phyloP scores from a whole-genome alignment of 2,113 vertebrate species.

The Cochlearius cochlearius region DNA sequence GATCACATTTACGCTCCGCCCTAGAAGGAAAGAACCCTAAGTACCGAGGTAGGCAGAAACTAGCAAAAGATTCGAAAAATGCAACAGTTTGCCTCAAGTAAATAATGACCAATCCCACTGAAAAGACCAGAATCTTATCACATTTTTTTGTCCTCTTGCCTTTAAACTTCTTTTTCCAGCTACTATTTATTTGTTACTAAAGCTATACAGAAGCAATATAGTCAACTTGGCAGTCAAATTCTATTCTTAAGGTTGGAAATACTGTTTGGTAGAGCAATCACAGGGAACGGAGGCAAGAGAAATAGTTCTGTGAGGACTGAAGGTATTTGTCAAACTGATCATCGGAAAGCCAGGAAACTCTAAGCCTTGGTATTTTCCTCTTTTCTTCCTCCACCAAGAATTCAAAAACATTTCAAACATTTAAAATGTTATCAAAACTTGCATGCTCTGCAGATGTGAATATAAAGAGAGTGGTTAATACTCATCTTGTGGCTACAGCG shows the following conservation, averaged over 20 bases:
- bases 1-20: accelerated
- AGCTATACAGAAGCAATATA: not conserved
- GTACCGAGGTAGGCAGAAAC: not conserved
- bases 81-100: not conserved
- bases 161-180: not conserved
- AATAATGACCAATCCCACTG: not conserved
- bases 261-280: not conserved
- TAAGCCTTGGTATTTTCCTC: not conserved
- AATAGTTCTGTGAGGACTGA: not conserved
- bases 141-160: not conserved
- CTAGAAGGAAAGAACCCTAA: not conserved
- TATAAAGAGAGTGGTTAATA: not conserved
- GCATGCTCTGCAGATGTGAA: not conserved
- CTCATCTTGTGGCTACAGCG: not conserved
- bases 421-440: not conserved
- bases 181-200: not conserved
- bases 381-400: not conserved
- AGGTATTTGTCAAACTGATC: not conserved
- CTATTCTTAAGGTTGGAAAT: not conserved
- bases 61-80: not conserved
- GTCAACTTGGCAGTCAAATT: not conserved
- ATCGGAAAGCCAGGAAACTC: not conserved
- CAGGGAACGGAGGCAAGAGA: not conserved
- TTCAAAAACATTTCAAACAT: not conserved
- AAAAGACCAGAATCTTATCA: not conserved